Base-by-base conservation (phyloP, 2,888 invertebrate species). In the Gastrophysa polygoni region DNA sequence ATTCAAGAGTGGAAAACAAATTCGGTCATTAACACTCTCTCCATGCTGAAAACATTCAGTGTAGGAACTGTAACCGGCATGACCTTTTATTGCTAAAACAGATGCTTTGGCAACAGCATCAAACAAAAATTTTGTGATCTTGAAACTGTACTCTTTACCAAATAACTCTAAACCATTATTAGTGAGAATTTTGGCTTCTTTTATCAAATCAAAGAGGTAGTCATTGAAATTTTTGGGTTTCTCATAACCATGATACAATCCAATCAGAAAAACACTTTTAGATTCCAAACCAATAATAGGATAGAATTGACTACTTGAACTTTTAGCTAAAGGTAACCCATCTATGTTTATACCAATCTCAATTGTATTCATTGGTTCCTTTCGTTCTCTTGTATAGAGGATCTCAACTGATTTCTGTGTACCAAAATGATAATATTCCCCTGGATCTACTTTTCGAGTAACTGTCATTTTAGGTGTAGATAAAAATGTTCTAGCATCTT, bases 1-100 rank as follows among this genome's bases (percentile, higher is more conserved):
- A 57, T 55, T 57, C 29, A 48, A 46, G 11, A 57, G 49, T 34
- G 64, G 64, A 61, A 64, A 64, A 58, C 61, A 61, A 47, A 57
- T n/a, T 24, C 58, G 49, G 16, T 54, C 44, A 28, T 61, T 14
- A 4, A 58, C 51, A 38, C 43, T 44, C 21, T 24, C 21, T 51
- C 58, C 62, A 21, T 51, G 49, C 51, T 60, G 60, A 43, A 49
- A 52, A 56, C 64, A 67, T 56, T 64, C 65, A 32, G 64, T 57
- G 38, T 50, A 57, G 10, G 57, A 50, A 24, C 43, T 50, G 16
- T 50, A 57, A n/a, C 50, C 57, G 24, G 50, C 21, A 57, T 57
- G 50, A 14, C 50, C 57, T 28, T 57, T 57, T 10, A 57, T 49
- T 28, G 49, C n/a, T 50, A 50, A 57, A 14, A 57, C 29, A 14